Evolutionary conservation across 2,113 vertebrate species (phyloP).

Genomic region (Corythornis cristatus): DNA sequence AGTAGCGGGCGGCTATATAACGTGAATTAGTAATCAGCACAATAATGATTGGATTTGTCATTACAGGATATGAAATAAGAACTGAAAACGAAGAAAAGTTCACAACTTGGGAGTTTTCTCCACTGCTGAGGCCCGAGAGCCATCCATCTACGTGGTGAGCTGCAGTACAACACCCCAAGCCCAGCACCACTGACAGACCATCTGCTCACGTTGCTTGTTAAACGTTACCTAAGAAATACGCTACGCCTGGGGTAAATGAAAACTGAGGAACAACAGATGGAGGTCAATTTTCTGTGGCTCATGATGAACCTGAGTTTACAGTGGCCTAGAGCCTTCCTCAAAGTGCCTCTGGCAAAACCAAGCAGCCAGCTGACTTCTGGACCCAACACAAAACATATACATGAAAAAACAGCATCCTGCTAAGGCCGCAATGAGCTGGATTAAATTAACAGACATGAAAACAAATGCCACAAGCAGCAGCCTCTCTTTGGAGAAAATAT

Average conservation of each 20-base stretch:
- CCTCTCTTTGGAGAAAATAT: neutral
- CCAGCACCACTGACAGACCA: neutral
- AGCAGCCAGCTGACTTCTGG: neutral
- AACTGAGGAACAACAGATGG: conserved; percentile 47
- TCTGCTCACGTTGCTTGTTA: conserved; percentile 26
- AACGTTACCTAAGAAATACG: neutral
- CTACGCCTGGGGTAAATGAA: neutral
- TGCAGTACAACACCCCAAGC: neutral
- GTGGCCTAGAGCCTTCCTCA: conserved; percentile 22
- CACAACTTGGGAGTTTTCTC: neutral
- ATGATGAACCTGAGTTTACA: neutral
- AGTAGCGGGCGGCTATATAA: neutral
- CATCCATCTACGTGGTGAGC: neutral
- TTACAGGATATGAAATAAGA: neutral
- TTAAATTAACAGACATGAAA: conserved; percentile 62
- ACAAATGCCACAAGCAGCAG: conserved; percentile 16
- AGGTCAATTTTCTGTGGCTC: conserved; percentile 30
- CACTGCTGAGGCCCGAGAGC: neutral
- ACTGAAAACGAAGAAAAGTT: neutral
- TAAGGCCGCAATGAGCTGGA: neutral
- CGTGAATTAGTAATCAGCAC: neutral
- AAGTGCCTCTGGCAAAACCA: conserved; percentile 53
- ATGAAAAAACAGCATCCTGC: conserved; percentile 28
- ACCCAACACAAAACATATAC: conserved; percentile 39
- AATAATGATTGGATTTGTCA: neutral